Evolutionary conservation across 2,888 invertebrate species (phyloP).

Genomic region (Danaus chrysippus): DNA sequence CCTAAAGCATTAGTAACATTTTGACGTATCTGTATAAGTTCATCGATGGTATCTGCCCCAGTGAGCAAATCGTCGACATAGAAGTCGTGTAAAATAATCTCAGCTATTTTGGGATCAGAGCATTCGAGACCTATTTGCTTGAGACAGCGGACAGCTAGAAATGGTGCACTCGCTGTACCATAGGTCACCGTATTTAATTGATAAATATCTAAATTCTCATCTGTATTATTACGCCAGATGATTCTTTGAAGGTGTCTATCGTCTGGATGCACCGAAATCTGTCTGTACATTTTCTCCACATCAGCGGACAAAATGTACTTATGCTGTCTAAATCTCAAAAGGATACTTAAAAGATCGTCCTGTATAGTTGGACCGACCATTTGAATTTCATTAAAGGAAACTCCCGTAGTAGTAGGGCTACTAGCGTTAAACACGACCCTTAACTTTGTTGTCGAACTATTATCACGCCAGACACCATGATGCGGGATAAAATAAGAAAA

Average conservation of each 20-base stretch:
- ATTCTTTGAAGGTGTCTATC: slow-evolving; percentile 22
- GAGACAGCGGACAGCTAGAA: slow-evolving; percentile 6
- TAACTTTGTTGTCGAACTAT: too few species aligned
- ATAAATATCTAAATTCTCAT: slow-evolving; percentile 22
- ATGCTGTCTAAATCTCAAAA: slow-evolving; percentile 30
- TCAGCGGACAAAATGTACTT: slow-evolving; percentile 32
- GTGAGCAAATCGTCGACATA: slow-evolving; percentile 23
- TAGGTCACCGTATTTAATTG: slow-evolving; percentile 36
- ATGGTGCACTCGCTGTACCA: slow-evolving; percentile 34
- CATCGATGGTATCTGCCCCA: slow-evolving; percentile 15
- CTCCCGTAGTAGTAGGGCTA: slow-evolving; percentile 17
- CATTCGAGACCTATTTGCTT: slow-evolving; percentile 5
- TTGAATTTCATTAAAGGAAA: slow-evolving; percentile 30
- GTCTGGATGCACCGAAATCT: slow-evolving; percentile 14
- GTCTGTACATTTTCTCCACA: slow-evolving; percentile 37
- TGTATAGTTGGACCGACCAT: slow-evolving; percentile 33
- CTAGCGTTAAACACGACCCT: slow-evolving; percentile 22
- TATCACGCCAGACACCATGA: slow-evolving; percentile 18
- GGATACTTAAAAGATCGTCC: slow-evolving; percentile 34
- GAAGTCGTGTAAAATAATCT: slow-evolving; percentile 26
- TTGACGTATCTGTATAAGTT: slow-evolving; percentile 1
- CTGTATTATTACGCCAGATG: slow-evolving; percentile 32
- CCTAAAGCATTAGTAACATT: slow-evolving; percentile 10
- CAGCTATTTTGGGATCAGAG: slow-evolving; percentile 20
- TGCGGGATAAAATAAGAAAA: slow-evolving; percentile 13